Conservation (phyloP, 2,113 vertebrate species). For the Callipepla squamata region DNA sequence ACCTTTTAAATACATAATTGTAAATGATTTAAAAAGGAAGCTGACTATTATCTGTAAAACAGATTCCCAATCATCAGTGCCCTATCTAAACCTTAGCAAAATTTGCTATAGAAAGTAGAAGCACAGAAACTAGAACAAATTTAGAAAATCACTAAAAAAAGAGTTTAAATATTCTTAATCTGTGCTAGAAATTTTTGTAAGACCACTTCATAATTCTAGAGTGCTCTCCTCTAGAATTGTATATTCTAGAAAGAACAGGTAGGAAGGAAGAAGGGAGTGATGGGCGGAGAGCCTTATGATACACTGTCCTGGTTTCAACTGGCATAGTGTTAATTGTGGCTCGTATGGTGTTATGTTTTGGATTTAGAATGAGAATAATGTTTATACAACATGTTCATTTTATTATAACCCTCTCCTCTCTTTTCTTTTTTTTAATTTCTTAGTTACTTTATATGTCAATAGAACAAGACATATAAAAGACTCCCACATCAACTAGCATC, state of each 20-base stretch:
- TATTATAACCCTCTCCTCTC: slow-evolving; percentile 45
- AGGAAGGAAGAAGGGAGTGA: neutral
- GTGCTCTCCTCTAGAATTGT: neutral
- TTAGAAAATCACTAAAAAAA: neutral
- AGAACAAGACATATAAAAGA: slow-evolving; percentile 48
- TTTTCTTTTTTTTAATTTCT: neutral
- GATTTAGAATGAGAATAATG: too few relatives aligned
- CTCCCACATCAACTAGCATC: slow-evolving; percentile 44
- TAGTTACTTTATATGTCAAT: slow-evolving; percentile 42
- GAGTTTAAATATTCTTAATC: too few relatives aligned
- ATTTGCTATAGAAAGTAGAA: neutral
- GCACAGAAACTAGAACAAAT: neutral
- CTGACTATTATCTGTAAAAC: neutral
- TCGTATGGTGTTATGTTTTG: too few relatives aligned
- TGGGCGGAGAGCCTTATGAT: neutral
- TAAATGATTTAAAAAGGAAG: neutral
- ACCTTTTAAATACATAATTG: neutral
- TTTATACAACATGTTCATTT: slow-evolving; percentile 63
- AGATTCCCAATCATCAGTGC: neutral
- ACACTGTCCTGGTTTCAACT: too few relatives aligned
- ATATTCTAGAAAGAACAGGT: too few relatives aligned
- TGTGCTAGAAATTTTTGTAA: neutral
- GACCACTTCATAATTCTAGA: neutral
- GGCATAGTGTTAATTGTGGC: too few relatives aligned
- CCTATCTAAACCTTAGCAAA: neutral